Conservation (phyloP, 2,113 vertebrate genomes). For the Misgurnus anguillicaudatus region DNA sequence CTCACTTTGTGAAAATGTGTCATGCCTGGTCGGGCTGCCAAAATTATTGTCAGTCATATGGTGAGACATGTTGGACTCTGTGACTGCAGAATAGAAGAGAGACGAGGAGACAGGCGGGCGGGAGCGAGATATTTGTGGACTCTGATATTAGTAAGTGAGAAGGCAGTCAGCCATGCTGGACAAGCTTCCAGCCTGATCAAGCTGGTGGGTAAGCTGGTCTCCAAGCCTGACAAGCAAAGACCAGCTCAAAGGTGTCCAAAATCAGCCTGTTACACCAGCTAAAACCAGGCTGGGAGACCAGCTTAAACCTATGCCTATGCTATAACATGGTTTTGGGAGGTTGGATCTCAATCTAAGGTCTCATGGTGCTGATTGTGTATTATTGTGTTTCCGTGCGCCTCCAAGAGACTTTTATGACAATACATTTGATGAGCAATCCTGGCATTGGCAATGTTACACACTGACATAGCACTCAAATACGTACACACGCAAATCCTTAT, state of each 20-base stretch:
- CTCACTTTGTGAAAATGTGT: conserved; percentile 6
- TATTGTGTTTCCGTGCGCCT: conserved; percentile 32
- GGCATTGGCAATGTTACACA: neutral
- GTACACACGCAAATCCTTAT: too few species aligned
- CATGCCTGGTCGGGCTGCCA: conserved; percentile 4
- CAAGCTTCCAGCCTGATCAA: too few species aligned
- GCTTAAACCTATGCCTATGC: too few species aligned
- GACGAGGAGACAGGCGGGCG: neutral
- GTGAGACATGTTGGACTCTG: conserved; percentile 15
- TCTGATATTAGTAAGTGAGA: neutral
- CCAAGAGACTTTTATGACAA: conserved; percentile 42
- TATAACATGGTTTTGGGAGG: conserved; percentile 19
- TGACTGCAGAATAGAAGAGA: neutral
- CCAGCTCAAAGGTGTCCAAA: too few species aligned
- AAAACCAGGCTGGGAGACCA: too few species aligned
- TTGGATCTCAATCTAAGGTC: conserved; percentile 40
- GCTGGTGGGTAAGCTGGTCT: too few species aligned
- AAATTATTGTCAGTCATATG: conserved; percentile 20
- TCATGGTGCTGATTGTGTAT: conserved; percentile 36
- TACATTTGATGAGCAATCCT: conserved; percentile 39
- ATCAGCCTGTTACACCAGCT: too few species aligned
- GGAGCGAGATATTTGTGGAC: neutral
- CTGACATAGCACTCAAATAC: neutral
- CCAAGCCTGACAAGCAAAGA: too few species aligned
- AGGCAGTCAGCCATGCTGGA: neutral